Base-by-base conservation (phyloP, 2,797 vertebrate genomes). In the Enteromius thamalakanensis region DNA sequence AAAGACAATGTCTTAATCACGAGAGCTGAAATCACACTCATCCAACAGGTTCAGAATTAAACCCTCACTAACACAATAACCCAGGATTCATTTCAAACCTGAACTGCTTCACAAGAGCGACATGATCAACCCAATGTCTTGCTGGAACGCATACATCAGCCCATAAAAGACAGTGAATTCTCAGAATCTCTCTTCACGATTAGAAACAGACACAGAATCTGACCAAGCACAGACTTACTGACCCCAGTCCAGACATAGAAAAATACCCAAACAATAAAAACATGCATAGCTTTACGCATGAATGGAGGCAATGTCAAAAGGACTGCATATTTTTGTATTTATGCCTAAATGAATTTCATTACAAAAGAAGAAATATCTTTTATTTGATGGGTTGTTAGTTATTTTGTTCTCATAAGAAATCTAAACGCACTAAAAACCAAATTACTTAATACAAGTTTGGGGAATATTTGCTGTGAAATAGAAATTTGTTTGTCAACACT, bases 151-250 rank as follows among this genome's bases (percentile, higher is more conserved):
- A 55, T 45, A 68, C 68, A 82, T 53, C 47, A 82, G 70, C 14
- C 58, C n/a, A 55, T 76, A 82, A 76, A 76, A 82, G 47, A 80
- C 62, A 51, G 51, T 6, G 60, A 64, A 68, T 82, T 82, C 81
- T 68, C 81, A 68, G 49, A 82, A 82, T 76, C 34, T n/a, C 62
- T 67, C 62, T 23, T 68, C 71, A 68, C 49, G 68, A 76, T 76
- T 82, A 82, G n/a, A 82, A 76, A 58, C 81, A 68, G 72, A 82
- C 71, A 55, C 60, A 55, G 47, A 82, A 42, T 68, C 81, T 82
- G 71, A 82, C 81, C 47, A 21, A 55, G 62, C 32, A 68, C 60
- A 82, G 71, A 55, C 60, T 65, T 65, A 8, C 58, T 76, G 60
- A 76, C 60, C 80, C 80, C 32, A 67, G n/a, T 65, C 55, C 69